phyloP scores from a whole-genome alignment of 2,113 vertebrate species.

The Dipodomys spectabilis region DNA sequence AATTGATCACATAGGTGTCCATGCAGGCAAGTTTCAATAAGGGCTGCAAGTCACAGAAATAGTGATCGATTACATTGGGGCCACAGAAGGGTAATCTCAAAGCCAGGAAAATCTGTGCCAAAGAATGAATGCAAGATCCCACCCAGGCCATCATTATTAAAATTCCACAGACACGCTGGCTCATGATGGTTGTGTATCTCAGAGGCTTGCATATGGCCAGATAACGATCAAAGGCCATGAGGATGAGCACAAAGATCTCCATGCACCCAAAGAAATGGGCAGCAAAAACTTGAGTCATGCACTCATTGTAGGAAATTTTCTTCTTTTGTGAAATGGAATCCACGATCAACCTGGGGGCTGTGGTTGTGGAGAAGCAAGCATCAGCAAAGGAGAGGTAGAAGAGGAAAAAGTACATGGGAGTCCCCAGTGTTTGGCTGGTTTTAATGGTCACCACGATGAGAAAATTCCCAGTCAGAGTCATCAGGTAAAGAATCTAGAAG shows the following conservation, averaged over 20 bases:
- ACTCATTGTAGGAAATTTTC: background rate
- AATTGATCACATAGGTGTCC: background rate
- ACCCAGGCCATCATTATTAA: background rate
- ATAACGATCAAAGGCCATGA: background rate
- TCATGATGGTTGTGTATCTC: background rate
- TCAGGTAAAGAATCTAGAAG: too few relatives aligned
- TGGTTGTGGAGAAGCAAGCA: too few relatives aligned
- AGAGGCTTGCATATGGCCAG: background rate
- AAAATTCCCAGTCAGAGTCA: too few relatives aligned
- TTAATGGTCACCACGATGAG: too few relatives aligned
- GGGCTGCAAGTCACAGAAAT: background rate
- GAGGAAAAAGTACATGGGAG: too few relatives aligned
- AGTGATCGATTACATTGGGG: slow-evolving; percentile 4
- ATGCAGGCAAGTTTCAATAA: slow-evolving; percentile 22
- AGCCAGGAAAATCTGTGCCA: background rate
- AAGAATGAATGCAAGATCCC: background rate
- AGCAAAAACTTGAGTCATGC: background rate
- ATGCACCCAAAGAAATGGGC: background rate
- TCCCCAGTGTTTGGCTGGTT: too few relatives aligned
- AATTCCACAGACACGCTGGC: background rate
- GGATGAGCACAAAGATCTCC: background rate
- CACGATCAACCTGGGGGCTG: too few relatives aligned
- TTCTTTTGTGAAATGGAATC: background rate
- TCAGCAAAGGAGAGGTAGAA: too few relatives aligned
- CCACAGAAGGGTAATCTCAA: slow-evolving; percentile 17